These are phyloP conservation scores for Pinna nobilis DNA, from an alignment of 1,140 invertebrate species.

Conservation along the genomic window DNA sequence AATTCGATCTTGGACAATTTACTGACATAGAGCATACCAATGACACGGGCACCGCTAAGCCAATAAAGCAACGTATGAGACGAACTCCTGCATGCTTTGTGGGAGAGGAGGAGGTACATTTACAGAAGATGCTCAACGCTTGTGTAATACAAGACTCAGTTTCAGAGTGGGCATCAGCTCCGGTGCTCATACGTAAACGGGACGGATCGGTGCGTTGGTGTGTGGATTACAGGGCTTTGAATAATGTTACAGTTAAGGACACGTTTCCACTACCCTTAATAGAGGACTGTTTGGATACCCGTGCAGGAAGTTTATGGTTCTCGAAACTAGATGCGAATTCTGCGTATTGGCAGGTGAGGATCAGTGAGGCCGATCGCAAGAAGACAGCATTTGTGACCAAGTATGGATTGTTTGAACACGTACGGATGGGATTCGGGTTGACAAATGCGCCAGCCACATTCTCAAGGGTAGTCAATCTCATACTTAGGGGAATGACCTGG, in stretches of 20 bases:
- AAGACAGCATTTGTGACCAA: constrained; percentile 59
- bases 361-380: constrained; percentile 60
- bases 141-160: background rate
- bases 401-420: constrained; percentile 11
- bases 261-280: constrained; percentile 77
- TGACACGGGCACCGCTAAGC: constrained; percentile 12
- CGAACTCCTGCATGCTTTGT: constrained; percentile 23
- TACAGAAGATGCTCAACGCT: constrained; percentile 5
- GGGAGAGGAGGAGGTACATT: constrained; percentile 31
- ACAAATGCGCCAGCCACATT: constrained; percentile 25
- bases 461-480: constrained; percentile 11
- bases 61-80: constrained; percentile 27
- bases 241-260: constrained; percentile 73
- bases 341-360: constrained; percentile 68
- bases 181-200: background rate
- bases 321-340: constrained; percentile 23
- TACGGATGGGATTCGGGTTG: constrained; percentile 9
- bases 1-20: constrained; percentile 24
- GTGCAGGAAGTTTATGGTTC: constrained; percentile 20
- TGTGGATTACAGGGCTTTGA: constrained; percentile 75
- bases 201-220: background rate
- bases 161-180: background rate
- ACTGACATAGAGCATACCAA: constrained; percentile 25
- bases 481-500: constrained; percentile 21
- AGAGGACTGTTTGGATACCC: constrained; percentile 70